Conservation (phyloP, 2,113 vertebrate genomes). For the Erythrocercus mccallii region DNA sequence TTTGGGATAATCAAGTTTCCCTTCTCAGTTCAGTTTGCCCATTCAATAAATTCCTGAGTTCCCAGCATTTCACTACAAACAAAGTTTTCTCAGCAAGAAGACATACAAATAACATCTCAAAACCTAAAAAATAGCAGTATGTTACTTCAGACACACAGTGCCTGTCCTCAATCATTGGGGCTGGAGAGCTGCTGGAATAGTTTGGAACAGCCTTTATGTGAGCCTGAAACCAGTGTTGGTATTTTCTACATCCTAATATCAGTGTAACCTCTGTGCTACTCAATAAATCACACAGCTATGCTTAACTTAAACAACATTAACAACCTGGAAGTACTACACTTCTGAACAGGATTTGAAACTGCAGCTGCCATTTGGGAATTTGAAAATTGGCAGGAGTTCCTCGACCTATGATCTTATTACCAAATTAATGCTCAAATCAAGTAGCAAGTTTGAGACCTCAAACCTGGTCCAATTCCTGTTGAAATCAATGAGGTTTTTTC, state of each 20-base stretch:
- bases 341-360: neutral
- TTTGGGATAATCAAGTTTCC: neutral
- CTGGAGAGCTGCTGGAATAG: neutral
- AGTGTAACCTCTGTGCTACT: neutral
- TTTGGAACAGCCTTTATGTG: neutral
- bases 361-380: neutral
- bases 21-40: neutral
- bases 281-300: neutral
- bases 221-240: neutral
- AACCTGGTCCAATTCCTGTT: neutral
- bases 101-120: neutral
- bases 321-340: neutral
- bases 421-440: slow-evolving; percentile 19
- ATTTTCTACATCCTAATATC: neutral
- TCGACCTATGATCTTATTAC: neutral
- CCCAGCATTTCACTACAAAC: neutral
- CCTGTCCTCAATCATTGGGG: neutral
- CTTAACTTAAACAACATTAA: neutral
- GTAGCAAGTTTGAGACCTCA: neutral
- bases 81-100: neutral
- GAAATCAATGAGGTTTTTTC: neutral
- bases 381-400: neutral
- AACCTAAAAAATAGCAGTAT: neutral
- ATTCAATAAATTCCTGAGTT: neutral
- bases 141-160: neutral